phyloP scores from a whole-genome alignment of 2,888 invertebrate species.

The Scelioninae gen. 1 region DNA sequence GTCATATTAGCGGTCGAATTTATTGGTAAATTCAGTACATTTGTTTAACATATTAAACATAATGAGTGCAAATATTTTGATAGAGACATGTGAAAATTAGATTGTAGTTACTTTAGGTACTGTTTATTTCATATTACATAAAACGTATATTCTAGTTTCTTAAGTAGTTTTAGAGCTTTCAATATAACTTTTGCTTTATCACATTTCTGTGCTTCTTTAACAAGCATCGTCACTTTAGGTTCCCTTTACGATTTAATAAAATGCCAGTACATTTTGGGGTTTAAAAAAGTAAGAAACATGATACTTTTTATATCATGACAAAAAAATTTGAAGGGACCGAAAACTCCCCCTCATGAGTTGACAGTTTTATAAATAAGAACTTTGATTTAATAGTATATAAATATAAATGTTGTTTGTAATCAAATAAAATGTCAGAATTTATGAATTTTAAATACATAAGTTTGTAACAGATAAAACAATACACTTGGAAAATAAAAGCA shows the following conservation, averaged over 20 bases:
- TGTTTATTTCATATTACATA: no score
- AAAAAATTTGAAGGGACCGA: conserved; percentile 2
- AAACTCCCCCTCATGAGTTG: background rate
- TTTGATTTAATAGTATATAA: no score
- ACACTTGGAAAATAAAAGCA: no score
- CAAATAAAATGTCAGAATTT: no score
- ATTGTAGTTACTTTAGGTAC: no score
- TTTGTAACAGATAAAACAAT: no score
- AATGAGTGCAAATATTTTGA: background rate
- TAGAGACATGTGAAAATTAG: no score
- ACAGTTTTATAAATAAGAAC: no score
- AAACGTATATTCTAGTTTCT: background rate
- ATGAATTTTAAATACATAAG: no score
- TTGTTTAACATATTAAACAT: conserved; percentile 4
- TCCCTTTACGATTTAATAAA: conserved; percentile 27
- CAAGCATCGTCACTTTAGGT: conserved; percentile 20
- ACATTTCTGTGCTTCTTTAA: conserved; percentile 3
- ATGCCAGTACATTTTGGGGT: conserved; percentile 10
- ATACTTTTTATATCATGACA: conserved; percentile 5
- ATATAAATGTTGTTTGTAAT: no score
- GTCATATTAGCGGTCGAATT: conserved; percentile 17
- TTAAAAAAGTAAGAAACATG: conserved; percentile 19
- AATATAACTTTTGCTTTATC: background rate
- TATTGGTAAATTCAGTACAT: background rate
- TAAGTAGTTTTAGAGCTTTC: conserved; percentile 3